phyloP scores from a whole-genome alignment of 2,888 invertebrate species.

The Eugnorisma glareosa region DNA sequence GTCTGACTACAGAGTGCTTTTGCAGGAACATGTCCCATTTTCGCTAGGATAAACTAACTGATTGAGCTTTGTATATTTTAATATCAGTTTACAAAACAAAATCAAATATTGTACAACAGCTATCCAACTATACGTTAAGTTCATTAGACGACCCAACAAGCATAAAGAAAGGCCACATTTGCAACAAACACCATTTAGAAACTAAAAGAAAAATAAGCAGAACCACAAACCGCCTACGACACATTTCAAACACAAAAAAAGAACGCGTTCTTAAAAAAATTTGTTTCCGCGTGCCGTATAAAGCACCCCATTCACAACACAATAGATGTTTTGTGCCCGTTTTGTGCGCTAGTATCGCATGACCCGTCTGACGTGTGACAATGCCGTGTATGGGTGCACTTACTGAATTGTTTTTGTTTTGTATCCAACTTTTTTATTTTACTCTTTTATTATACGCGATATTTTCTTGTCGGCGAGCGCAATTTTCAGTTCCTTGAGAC shows the following conservation, averaged over 20 bases:
- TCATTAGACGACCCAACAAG: background rate
- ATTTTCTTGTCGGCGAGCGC: constrained; percentile 71
- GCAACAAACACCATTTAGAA: constrained; percentile 13
- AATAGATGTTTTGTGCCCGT: constrained; percentile 85
- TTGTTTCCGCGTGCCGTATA: constrained; percentile 85
- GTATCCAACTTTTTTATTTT: constrained; percentile 65
- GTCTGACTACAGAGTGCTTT: background rate
- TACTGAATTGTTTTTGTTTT: constrained; percentile 88
- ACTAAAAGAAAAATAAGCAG: constrained; percentile 50
- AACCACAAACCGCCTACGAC: constrained; percentile 61
- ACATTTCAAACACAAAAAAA: constrained; percentile 77
- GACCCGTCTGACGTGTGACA: constrained; percentile 81
- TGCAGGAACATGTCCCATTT: background rate
- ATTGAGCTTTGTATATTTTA: background rate
- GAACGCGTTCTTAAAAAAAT: constrained; percentile 88
- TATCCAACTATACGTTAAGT: background rate
- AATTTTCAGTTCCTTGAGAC: constrained; percentile 78
- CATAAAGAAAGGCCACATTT: background rate
- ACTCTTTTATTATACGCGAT: constrained; percentile 67
- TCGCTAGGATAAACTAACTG: background rate
- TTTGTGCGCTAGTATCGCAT: constrained; percentile 76
- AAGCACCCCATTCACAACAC: constrained; percentile 87
- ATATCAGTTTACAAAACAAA: background rate
- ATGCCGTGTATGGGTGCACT: constrained; percentile 80
- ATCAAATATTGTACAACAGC: background rate